Evolutionary conservation across 2,888 invertebrate species (phyloP).

Genomic region (Eupithecia dodoneata): DNA sequence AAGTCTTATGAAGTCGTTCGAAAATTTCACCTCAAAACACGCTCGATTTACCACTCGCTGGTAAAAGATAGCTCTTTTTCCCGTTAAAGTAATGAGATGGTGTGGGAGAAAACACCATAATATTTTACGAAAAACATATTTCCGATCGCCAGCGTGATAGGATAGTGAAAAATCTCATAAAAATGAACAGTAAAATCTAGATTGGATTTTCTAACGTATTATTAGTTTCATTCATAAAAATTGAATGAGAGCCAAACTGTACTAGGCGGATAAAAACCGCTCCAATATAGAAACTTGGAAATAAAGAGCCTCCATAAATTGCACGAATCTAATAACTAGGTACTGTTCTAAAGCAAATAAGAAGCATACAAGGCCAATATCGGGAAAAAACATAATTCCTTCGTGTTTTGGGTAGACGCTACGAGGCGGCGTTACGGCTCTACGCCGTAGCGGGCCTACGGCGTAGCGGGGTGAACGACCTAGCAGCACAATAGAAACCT

Average conservation of each 20-base stretch:
- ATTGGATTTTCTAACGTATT: conserved; percentile 10
- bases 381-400: conserved; percentile 55
- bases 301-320: conserved; percentile 42
- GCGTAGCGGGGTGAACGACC: conserved; percentile 74
- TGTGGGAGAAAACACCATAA: not conserved
- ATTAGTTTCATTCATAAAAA: conserved; percentile 28
- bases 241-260: conserved; percentile 26
- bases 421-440: conserved; percentile 44
- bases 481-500: conserved; percentile 27
- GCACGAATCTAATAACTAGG: conserved; percentile 48
- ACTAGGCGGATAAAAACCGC: conserved; percentile 13
- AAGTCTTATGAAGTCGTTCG: not conserved
- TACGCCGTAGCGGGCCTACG: conserved; percentile 60
- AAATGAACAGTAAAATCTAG: conserved; percentile 3
- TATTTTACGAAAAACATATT: not conserved
- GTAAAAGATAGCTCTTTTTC: not conserved
- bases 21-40: not conserved
- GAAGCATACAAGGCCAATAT: conserved; percentile 53
- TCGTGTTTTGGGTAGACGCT: conserved; percentile 51
- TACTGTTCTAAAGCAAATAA: conserved; percentile 57
- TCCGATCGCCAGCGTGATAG: not conserved
- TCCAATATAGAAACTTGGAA: conserved; percentile 35
- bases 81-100: not conserved
- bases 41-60: not conserved
- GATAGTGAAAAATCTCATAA: not conserved